These are phyloP conservation scores for Hyperopisus bebe DNA, from an alignment of 2,113 vertebrate species.

Conservation along the genomic window DNA sequence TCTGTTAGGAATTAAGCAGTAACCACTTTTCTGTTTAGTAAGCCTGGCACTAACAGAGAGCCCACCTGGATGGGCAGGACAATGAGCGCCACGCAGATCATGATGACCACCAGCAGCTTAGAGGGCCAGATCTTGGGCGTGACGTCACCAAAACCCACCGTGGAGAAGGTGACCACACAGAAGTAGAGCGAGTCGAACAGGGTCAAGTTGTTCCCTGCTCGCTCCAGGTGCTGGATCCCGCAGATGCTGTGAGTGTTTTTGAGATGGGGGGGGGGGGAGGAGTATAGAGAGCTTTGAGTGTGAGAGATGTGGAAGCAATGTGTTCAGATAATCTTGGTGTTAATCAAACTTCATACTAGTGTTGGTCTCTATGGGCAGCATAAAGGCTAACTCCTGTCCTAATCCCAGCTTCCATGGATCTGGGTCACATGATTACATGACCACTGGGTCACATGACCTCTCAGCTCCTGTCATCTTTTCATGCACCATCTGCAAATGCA, in stretches of 20 bases:
- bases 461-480: neutral
- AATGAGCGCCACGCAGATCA: constrained; percentile 75
- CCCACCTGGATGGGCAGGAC: constrained; percentile 73
- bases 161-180: constrained; percentile 75
- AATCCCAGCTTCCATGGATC: neutral
- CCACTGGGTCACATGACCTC: neutral
- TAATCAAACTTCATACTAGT: neutral
- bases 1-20: neutral
- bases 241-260: constrained; percentile 56
- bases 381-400: neutral
- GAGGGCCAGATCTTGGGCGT: constrained; percentile 75
- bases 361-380: neutral
- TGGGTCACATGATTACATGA: neutral
- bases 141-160: constrained; percentile 71
- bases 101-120: constrained; percentile 73
- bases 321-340: neutral
- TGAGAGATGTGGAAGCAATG: neutral
- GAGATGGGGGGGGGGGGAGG: neutral
- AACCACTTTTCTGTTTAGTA: too few species aligned
- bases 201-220: constrained; percentile 70
- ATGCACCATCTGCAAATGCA: neutral
- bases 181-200: constrained; percentile 75
- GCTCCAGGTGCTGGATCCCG: constrained; percentile 68
- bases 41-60: neutral
- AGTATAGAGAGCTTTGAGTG: neutral